Evolutionary conservation across 2,113 vertebrate genomes (phyloP).

Genomic region (Saimiri boliviensis): DNA sequence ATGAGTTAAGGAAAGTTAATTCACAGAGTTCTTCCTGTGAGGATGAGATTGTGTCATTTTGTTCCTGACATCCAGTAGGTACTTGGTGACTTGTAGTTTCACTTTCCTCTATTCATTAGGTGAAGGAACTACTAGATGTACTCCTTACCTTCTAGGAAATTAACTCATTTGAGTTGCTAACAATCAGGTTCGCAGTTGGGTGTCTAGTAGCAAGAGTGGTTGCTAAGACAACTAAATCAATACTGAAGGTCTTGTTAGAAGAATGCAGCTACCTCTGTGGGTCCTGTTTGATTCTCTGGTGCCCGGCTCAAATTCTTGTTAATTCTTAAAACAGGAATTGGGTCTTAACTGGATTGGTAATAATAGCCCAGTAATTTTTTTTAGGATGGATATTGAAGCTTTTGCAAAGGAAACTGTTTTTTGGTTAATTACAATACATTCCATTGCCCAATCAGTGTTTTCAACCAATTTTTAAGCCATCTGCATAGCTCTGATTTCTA

Average conservation of each 20-base stretch:
- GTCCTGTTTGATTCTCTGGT: not conserved
- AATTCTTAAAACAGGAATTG: not conserved
- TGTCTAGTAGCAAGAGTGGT: not conserved
- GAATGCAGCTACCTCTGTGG: not conserved
- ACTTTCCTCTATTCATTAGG: not conserved
- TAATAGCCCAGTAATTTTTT: not conserved
- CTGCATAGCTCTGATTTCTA: not conserved
- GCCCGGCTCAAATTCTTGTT: not conserved
- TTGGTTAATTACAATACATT: not conserved
- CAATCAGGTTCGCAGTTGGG: not conserved
- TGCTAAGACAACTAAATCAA: not conserved
- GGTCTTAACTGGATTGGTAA: not conserved
- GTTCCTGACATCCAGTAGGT: not conserved
- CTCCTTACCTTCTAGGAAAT: slow-evolving; percentile 33
- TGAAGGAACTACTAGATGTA: not conserved
- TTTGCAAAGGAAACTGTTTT: slow-evolving; percentile 17
- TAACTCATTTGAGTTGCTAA: not conserved
- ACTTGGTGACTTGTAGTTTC: not conserved
- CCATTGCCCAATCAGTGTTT: not conserved
- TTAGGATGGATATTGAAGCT: slow-evolving; percentile 39
- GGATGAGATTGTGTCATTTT: not conserved
- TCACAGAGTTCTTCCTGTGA: not conserved
- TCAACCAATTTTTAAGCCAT: not conserved
- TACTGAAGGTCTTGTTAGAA: not conserved
- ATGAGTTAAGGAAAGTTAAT: not conserved